Base-by-base conservation (phyloP, 2,888 invertebrate species). In the Philhelius pedissequus region DNA sequence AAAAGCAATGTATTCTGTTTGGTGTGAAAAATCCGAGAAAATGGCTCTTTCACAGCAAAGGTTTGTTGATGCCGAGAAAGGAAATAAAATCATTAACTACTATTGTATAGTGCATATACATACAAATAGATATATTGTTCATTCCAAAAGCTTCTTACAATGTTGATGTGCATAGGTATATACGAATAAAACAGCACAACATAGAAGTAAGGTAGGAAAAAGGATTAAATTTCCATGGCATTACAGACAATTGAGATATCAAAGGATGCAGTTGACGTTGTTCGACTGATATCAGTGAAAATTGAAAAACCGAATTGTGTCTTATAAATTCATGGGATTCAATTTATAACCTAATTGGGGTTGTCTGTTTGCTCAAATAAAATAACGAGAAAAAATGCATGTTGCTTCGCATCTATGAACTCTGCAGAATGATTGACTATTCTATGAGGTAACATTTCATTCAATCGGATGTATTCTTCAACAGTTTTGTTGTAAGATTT, bases 201-300 rank as follows among this genome's bases (percentile, higher is more conserved):
- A 43, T 8, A 13, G 1, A 9, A 43, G 43, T n/a, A n/a, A 20
- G 6, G 15, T 22, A 22, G 30, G 20, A 54, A 25, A 38, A 69
- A 54, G 48, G 62, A 70, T 77, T 77, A 77, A 70, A 77, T 77
- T 71, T 13, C 71, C 62, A 64, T 64, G 71, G 71, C 71, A 62
- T 70, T 40, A 40, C 4, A 69, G 15, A 27, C 8, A 7, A 13
- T 27, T 45, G 68, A 58, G 56, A 40, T 50, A 62, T 62, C 43
- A 45, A 9, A 56, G 15, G 30, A 45, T 60, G 50, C 13, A 30
- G 48, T 60, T 62, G 45, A 77, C 27, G 9, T 32, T 9, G 52
- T 54, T 43, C 15, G 30, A 25, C 1, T 66, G 66, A 43, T 32
- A 66, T 48, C 11, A 54, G 32, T 71, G 54, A n/a, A 64, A 27